Evolutionary conservation across 2,797 vertebrate species (phyloP), one percentile per base, ranked within the genome.

Genomic region (Acipenser transmontanus): DNA sequence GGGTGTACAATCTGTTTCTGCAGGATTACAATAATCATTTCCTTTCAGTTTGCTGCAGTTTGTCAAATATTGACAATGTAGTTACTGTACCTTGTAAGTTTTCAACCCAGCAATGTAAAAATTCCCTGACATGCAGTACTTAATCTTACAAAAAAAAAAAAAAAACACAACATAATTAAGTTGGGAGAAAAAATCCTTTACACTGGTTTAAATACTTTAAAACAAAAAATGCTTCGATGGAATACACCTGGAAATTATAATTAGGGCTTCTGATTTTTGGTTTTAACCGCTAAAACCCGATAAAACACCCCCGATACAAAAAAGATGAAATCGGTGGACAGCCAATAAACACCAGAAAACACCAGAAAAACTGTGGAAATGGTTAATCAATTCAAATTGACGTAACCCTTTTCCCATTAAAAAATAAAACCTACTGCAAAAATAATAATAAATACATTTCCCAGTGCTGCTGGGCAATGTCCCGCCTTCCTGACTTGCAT

Each of bases 51-150:
- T 69, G 70, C 67, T 67, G 64, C 68, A 70, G 67, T 66, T 76
- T 81, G 84, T 87, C 87, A 89, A 89, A 90, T 86, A 88, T 86
- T 89, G 85, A 90, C 87, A 82, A 82, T 9, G 64, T 68, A 67
- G 72, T 68, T 20, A 34, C 34, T 34, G 34, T 34, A 63, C 69
- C 66, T 78, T 10, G 61, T 62, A 47, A 14, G 68, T 34, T 59
- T 20, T 57, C 52, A 65, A 52, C 68, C 68, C 59, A 13, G 49
- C 52, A 62, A 11, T 57, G 34, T 57, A 20, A 57, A 14, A 50
- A 9, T 49, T 47, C 63, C 62, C 49, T 50, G 68, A 70, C 59
- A 65, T 71, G 70, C 74, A 85, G 77, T 77, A 82, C 74, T 54
- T 66, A 17, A 57, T 17, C 64, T 73, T 62, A 69, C 70, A 75